Evolutionary conservation across 2,797 vertebrate genomes (phyloP).

Genomic region (Malurus splendens): DNA sequence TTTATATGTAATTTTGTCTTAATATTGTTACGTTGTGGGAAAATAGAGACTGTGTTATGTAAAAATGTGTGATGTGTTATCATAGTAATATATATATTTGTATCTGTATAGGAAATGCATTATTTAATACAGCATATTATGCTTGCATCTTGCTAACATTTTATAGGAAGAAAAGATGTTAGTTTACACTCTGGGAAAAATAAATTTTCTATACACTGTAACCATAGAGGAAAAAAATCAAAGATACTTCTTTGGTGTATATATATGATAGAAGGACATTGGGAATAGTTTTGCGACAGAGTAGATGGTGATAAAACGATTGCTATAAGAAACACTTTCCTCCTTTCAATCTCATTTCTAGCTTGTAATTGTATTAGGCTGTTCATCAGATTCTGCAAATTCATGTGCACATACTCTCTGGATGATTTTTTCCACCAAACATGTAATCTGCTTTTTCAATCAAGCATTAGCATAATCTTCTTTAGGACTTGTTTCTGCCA

Average conservation of each 20-base stretch:
- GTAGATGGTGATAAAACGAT: neutral
- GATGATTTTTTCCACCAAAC: neutral
- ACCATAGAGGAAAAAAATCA: neutral
- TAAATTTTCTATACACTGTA: constrained; percentile 69
- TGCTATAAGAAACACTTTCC: neutral
- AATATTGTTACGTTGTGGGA: constrained; percentile 60
- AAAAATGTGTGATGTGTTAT: constrained; percentile 60
- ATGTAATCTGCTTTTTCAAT: neutral
- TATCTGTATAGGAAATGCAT: constrained; percentile 68
- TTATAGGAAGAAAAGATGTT: constrained; percentile 64
- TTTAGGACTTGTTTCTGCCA: neutral
- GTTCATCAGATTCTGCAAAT: neutral
- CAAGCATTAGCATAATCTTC: neutral
- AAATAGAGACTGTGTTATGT: constrained; percentile 60
- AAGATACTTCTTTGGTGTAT: neutral
- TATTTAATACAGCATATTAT: constrained; percentile 70
- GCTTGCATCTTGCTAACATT: constrained; percentile 61
- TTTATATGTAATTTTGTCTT: constrained; percentile 65
- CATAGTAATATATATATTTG: constrained; percentile 76
- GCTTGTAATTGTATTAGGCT: neutral
- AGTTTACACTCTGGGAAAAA: constrained; percentile 67
- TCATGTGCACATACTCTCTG: neutral
- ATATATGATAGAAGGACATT: neutral
- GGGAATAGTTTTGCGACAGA: neutral
- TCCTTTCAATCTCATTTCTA: neutral